Percentiles rank a stretch among this genome's conserved stretches.
Conservation (phyloP, 2,888 invertebrate genomes). For the Drosophila meridiana region DNA sequence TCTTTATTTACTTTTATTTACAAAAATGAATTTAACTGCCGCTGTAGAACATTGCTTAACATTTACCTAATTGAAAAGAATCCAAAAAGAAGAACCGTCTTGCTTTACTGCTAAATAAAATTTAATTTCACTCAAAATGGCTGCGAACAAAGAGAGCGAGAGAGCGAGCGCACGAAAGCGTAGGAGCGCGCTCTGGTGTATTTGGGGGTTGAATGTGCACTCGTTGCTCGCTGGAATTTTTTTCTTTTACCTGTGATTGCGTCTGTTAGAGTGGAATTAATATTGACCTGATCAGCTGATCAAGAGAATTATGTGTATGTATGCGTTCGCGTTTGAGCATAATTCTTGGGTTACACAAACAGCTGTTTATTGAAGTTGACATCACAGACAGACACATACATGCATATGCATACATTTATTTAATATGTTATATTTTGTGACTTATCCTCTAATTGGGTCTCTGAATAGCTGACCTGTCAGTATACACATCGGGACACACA, state of each 20-base stretch:
- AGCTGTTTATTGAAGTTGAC: conserved; percentile 41
- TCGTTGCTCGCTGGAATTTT: conserved; percentile 28
- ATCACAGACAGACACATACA: not conserved
- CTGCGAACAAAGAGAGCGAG: conserved; percentile 26
- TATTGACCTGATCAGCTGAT: conserved; percentile 71
- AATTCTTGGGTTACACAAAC: conserved; percentile 34
- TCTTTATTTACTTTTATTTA: not conserved
- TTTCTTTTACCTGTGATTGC: conserved; percentile 44
- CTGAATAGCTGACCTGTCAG: conserved; percentile 33
- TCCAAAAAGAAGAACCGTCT: not conserved
- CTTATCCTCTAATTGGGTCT: conserved; percentile 39
- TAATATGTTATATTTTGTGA: not conserved
- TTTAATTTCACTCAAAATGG: conserved; percentile 66
- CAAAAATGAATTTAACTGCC: not conserved
- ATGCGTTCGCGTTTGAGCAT: conserved; percentile 5
- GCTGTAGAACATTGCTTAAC: not conserved
- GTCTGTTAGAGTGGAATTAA: conserved; percentile 41
- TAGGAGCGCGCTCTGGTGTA: conserved; percentile 10
- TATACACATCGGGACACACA: not conserved
- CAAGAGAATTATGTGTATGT: conserved; percentile 29
- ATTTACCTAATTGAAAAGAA: not conserved
- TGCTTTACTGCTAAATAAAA: conserved; percentile 10
- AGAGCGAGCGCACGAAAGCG: not conserved
- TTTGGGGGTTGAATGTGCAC: conserved; percentile 49
- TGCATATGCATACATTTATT: not conserved